These are phyloP conservation scores for Dicrostonyx torquatus DNA, from an alignment of 2,797 vertebrate species.

Conservation along the genomic window DNA sequence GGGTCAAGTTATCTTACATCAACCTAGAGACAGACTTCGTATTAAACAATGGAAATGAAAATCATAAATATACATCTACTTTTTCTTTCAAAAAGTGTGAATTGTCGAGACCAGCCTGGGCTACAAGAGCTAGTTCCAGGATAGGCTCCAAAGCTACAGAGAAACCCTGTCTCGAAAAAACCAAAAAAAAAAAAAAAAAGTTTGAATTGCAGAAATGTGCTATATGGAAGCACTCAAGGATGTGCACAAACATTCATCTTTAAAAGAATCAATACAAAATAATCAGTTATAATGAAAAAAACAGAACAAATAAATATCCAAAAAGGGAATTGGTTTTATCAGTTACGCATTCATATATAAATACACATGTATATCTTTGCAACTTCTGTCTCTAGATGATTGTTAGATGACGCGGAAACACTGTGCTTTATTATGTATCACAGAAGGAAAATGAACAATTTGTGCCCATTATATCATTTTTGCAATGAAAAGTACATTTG, in stretches of 20 bases:
- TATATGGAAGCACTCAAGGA: background rate
- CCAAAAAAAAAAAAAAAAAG: background rate
- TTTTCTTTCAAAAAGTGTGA: background rate
- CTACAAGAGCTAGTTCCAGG: too few relatives aligned
- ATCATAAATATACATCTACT: background rate
- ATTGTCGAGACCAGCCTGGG: too few relatives aligned
- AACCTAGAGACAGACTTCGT: background rate
- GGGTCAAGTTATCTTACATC: background rate
- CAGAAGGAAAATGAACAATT: conserved; percentile 6
- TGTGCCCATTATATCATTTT: background rate
- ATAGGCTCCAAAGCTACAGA: too few relatives aligned
- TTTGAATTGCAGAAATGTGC: background rate
- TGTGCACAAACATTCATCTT: background rate
- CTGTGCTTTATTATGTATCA: background rate
- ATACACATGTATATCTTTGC: background rate
- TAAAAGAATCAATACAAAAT: background rate
- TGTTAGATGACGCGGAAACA: conserved; percentile 34
- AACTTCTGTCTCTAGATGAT: background rate
- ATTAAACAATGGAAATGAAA: conserved; percentile 5
- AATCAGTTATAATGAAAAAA: conserved; percentile 22
- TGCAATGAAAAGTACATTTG: conserved; percentile 7
- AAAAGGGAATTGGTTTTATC: background rate
- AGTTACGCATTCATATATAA: background rate
- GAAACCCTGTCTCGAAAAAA: too few relatives aligned
- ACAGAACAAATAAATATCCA: background rate